Base-by-base conservation (phyloP, 2,888 invertebrate genomes). In the Sipunculus nudus region DNA sequence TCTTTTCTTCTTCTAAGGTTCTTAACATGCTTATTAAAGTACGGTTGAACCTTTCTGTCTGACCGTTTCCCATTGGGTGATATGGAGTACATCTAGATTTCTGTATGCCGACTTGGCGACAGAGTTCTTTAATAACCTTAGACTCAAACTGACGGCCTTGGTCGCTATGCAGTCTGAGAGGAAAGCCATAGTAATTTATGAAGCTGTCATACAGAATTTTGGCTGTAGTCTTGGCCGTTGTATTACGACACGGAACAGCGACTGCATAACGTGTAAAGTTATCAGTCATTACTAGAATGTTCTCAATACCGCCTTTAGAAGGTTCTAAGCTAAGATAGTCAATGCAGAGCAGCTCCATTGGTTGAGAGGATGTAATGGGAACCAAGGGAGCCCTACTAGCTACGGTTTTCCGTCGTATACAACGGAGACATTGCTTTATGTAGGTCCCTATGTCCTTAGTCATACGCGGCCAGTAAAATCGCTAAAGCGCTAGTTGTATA, bases 1-100 rank as follows among this genome's bases (percentile, higher is more conserved):
- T 70, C 35, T 61, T 13, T 13, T 58, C 53, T 35, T 50, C 46
- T 28, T 53, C 45, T 3, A 71, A 45, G 10, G 64, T 61, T 1
- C 61, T 49, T 4, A 71, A 38, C 41, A 70, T 46, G 25, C 67
- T 53, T 25, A 65, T 65, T 8, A 71, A 28, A 1, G 67, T 67
- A 1, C 67, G 10, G 55, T 72, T 69, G 47, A 73, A 71, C 6
- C 69, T 28, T 56, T 73, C 65, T 45, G 68, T 68, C 21, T 68
- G 61, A 2, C 59, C 53, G 38, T 70, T 69, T 25, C 65, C 60
- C 28, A 43, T 28, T 25, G 48, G 59, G 29, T 61, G 57, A 41
- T 58, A 64, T 3, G 56, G 40, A 13, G 48, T 56, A n/a, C 48
- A 48, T 8, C 39, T 21, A n/a, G 48, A 48, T 23, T 49, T 56